Conservation (phyloP, 2,888 invertebrate genomes). For the Cantharis flavilabris region DNA sequence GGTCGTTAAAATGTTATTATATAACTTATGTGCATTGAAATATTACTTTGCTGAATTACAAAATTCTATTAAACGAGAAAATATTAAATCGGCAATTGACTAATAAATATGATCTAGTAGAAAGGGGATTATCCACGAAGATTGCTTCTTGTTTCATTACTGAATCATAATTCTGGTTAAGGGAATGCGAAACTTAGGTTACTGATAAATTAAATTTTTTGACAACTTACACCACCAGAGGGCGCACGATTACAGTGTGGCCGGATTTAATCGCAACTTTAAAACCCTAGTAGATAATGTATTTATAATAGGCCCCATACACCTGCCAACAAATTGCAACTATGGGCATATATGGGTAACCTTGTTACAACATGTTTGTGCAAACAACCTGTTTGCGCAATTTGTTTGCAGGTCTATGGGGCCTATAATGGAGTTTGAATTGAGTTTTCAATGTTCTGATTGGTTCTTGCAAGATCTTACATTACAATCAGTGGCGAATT, state of each 20-base stretch:
- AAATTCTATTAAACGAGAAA: conserved; percentile 2
- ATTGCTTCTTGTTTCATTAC: background rate
- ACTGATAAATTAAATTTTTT: background rate
- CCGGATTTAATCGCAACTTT: too few species aligned
- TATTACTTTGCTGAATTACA: conserved; percentile 14
- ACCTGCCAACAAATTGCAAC: too few species aligned
- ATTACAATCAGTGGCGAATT: too few species aligned
- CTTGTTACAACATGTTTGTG: too few species aligned
- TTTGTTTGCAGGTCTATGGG: too few species aligned
- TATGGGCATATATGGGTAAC: too few species aligned
- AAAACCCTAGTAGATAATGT: too few species aligned
- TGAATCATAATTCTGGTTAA: background rate
- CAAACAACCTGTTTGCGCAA: too few species aligned
- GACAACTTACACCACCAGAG: background rate
- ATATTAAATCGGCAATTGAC: background rate
- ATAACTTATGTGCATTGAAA: conserved; percentile 16
- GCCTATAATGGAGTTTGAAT: too few species aligned
- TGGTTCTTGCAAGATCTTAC: too few species aligned
- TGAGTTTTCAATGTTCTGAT: too few species aligned
- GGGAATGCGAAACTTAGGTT: background rate
- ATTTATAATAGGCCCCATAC: too few species aligned
- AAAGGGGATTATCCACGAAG: background rate
- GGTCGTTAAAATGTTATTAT: conserved; percentile 23
- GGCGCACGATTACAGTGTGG: background rate
- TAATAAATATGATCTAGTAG: background rate